Percentiles rank a stretch among this genome's conserved stretches.
phyloP scores from a whole-genome alignment of 2,888 invertebrate genomes.

The Habrosyne pyritoides region DNA sequence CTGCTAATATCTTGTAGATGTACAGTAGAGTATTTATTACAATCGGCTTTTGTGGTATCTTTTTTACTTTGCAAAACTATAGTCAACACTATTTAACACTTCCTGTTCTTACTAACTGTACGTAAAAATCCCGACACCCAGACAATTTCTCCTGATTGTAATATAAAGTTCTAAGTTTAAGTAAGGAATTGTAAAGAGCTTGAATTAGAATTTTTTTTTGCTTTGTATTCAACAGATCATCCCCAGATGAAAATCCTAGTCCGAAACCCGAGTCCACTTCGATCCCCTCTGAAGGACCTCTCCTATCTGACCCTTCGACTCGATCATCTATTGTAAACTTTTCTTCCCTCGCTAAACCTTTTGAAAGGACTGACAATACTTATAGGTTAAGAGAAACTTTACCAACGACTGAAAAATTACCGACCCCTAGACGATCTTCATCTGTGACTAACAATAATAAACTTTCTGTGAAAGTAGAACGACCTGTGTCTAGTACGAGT shows the following conservation, averaged over 20 bases:
- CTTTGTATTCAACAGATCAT: constrained; percentile 84
- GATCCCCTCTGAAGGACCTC: constrained; percentile 67
- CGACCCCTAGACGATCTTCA: constrained; percentile 52
- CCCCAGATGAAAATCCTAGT: constrained; percentile 78
- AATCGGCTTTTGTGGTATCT: constrained; percentile 78
- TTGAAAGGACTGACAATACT: constrained; percentile 75
- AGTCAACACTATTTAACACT: constrained; percentile 19
- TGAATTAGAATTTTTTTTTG: constrained; percentile 77
- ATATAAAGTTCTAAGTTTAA: constrained; percentile 42
- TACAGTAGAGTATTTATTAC: constrained; percentile 19
- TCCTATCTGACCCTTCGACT: constrained; percentile 54
- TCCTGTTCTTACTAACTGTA: constrained; percentile 40
- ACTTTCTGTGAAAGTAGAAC: constrained; percentile 52
- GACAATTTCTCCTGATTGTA: constrained; percentile 17
- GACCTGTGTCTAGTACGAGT: constrained; percentile 41
- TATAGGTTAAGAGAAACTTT: constrained; percentile 64
- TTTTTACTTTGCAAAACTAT: constrained; percentile 28
- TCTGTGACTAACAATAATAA: constrained; percentile 63
- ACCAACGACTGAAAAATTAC: constrained; percentile 59
- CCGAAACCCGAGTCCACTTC: constrained; percentile 64
- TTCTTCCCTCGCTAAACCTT: constrained; percentile 78
- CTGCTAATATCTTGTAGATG: constrained; percentile 13
- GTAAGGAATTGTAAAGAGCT: constrained; percentile 49
- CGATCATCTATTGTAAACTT: constrained; percentile 62
- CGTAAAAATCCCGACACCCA: constrained; percentile 22